Base-by-base conservation (phyloP, 1,140 invertebrate species). In the Drosophila tropicalis region DNA sequence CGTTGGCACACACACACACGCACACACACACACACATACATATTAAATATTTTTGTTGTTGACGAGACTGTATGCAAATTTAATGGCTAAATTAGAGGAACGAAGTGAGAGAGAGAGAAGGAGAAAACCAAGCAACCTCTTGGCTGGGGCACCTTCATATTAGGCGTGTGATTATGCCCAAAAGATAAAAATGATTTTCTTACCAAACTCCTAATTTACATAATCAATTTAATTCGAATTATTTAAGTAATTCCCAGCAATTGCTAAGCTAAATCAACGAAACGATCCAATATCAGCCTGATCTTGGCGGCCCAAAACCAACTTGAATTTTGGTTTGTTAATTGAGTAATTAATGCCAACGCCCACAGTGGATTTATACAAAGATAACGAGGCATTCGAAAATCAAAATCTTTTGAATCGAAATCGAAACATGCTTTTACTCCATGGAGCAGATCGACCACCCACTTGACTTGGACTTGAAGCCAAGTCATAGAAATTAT, bases 51-150 rank as follows among this genome's bases (percentile, higher is more conserved):
- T 34, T 9, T 36, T 70, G 81, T 67, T 58, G 41, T 51, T 51
- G 44, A 51, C 44, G 44, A 51, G 77, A 70, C 76, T 77, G 72
- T 87, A 87, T 87, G 84, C 84, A 89, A 87, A 87, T 87, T 87
- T 89, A 89, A 89, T 87, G 84, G 84, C 84, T 87, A 87, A 89
- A 87, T 87, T 87, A 87, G 84, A 87, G 72, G 80, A 89, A 57
- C 67, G 70, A 58, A 32, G 25, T 64, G 44, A 75, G 57, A 69
- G n/a, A 25, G 6, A 32, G 7, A 34, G 32, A 39, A 3, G 3
- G 22, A 13, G 12, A 70, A 54, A 75, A 47, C 47, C 13, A 40
- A 51, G 1, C 44, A 22, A 51, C 17, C 17, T 69, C 65, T 56
- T 22, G 62, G 58, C 12, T 36, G 36, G 41, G 62, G 70, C 64